Evolutionary conservation across 2,888 invertebrate species (phyloP).

Genomic region (Eristalinus aeneus): DNA sequence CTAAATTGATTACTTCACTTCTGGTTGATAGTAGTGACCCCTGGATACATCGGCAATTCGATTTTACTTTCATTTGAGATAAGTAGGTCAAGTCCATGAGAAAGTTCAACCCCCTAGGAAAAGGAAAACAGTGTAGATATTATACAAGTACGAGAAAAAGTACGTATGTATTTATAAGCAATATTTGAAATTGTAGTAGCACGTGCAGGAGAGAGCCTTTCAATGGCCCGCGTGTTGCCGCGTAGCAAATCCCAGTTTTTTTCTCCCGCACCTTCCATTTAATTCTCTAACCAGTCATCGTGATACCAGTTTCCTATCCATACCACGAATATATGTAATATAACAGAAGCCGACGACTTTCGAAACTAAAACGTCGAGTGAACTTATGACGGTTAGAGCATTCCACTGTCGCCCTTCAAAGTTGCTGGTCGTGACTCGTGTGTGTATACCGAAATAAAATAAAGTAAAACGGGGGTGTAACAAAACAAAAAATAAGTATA

Average conservation of each 20-base stretch:
- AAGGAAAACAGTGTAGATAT: slow-evolving; percentile 3
- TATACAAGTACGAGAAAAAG: background rate
- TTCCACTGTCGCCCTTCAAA: slow-evolving; percentile 47
- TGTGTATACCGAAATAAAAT: slow-evolving; percentile 9
- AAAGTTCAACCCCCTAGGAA: slow-evolving; percentile 20
- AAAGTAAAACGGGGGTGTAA: slow-evolving; percentile 2
- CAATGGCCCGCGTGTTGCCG: slow-evolving; percentile 49
- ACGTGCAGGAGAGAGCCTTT: slow-evolving; percentile 11
- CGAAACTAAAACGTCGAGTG: slow-evolving; percentile 11
- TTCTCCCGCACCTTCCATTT: background rate
- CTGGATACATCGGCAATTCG: background rate
- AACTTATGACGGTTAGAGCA: slow-evolving; percentile 43
- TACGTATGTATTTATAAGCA: background rate
- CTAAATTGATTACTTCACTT: background rate
- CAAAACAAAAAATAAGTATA: background rate
- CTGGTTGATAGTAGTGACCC: background rate
- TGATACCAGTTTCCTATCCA: slow-evolving; percentile 18
- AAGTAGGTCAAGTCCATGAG: slow-evolving; percentile 26
- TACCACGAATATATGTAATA: background rate
- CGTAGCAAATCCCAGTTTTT: slow-evolving; percentile 42
- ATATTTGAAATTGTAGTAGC: slow-evolving; percentile 9
- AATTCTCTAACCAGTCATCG: slow-evolving; percentile 11
- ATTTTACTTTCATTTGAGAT: slow-evolving; percentile 19
- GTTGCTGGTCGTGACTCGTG: slow-evolving; percentile 34
- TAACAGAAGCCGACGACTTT: slow-evolving; percentile 17